A percentile compares a stretch with the other conserved stretches of the same genome.
These are phyloP conservation scores for Pseudococcus jackbeardsleyi DNA, from an alignment of 2,888 invertebrate genomes.

Conservation along the genomic window DNA sequence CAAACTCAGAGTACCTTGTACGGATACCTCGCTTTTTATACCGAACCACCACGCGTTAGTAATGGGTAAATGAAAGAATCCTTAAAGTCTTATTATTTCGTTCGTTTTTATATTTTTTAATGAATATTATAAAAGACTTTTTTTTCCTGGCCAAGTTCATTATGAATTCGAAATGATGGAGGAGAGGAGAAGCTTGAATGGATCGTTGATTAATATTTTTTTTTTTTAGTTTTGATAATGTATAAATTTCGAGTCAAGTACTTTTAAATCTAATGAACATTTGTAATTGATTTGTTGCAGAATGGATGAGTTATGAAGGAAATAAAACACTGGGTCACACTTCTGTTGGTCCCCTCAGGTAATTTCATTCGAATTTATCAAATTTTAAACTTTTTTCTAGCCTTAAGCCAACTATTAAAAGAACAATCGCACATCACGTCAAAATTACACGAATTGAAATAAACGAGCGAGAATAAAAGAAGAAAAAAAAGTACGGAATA, in stretches of 20 bases:
- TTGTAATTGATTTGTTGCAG: constrained; percentile 48
- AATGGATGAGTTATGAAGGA: constrained; percentile 64
- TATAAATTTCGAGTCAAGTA: background rate
- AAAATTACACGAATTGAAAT: too few species aligned
- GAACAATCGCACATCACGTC: too few species aligned
- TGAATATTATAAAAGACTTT: constrained; percentile 42
- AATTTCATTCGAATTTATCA: background rate
- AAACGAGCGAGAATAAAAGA: too few species aligned
- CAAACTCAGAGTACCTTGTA: background rate
- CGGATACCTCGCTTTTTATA: constrained; percentile 35
- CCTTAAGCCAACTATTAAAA: too few species aligned
- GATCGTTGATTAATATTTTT: background rate
- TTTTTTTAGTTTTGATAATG: background rate
- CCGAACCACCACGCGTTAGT: constrained; percentile 42
- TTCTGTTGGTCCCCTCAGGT: constrained; percentile 59
- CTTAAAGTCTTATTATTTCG: constrained; percentile 30
- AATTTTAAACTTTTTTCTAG: background rate
- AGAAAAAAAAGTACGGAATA: background rate
- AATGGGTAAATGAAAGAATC: constrained; percentile 46
- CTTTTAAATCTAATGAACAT: background rate
- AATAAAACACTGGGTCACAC: constrained; percentile 57
- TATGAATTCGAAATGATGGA: background rate
- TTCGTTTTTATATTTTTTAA: constrained; percentile 34
- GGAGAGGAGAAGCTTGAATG: background rate
- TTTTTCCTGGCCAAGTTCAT: constrained; percentile 21